Evolutionary conservation across 2,797 vertebrate species (phyloP).

Genomic region (Phrynocephalus forsythii): DNA sequence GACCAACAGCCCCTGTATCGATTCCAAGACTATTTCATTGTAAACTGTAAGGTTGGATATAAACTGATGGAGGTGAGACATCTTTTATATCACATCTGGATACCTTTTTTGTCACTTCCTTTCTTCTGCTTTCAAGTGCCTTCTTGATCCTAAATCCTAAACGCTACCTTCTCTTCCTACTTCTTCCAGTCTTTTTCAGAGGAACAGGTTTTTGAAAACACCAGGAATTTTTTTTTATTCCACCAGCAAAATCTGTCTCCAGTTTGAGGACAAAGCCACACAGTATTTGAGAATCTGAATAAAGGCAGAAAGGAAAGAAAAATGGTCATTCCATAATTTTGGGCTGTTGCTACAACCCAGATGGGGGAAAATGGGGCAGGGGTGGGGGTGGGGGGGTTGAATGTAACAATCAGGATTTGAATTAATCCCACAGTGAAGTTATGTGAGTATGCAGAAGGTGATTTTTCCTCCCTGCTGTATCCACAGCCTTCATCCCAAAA

Average conservation of each 20-base stretch:
- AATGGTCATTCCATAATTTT: slow-evolving; percentile 4
- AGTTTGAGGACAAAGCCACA: not conserved
- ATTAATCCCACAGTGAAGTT: not conserved
- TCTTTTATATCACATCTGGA: not conserved
- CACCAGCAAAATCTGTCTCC: not conserved
- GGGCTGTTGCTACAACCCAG: not conserved
- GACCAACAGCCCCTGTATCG: slow-evolving; percentile 72
- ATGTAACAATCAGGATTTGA: not conserved
- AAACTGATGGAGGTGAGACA: slow-evolving; percentile 76
- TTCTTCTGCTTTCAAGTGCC: slow-evolving; percentile 5
- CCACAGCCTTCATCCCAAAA: not conserved
- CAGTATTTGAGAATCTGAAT: not conserved
- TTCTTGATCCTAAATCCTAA: not conserved
- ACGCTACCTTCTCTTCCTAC: not conserved
- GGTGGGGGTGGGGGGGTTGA: not conserved
- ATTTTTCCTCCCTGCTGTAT: not conserved
- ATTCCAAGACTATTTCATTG: slow-evolving; percentile 78
- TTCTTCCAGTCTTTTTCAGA: not conserved
- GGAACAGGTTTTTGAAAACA: not conserved
- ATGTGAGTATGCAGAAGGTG: not conserved
- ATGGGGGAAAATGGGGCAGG: not conserved
- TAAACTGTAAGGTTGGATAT: slow-evolving; percentile 78
- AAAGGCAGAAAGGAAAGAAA: slow-evolving; percentile 1
- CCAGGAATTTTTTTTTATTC: not conserved
- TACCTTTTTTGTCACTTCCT: not conserved